A percentile compares a stretch with the other conserved stretches of the same genome.
Conservation (phyloP, 1,140 invertebrate species). For the Cherax destructor region DNA sequence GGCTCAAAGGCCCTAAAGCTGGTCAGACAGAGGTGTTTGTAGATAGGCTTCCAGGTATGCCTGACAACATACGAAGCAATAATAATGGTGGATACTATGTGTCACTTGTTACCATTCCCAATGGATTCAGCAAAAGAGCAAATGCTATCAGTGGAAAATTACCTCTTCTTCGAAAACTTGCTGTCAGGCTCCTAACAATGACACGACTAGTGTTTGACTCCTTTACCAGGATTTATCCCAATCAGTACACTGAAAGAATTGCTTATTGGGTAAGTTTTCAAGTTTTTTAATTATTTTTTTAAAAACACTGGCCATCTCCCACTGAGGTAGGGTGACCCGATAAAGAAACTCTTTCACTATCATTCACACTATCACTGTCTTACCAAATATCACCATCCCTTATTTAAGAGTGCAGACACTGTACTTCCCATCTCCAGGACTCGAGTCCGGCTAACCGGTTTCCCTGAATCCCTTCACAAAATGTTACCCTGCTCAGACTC, state of each 20-base stretch:
- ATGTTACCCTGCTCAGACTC: too few species aligned
- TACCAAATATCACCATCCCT: too few species aligned
- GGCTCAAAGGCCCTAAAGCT: slow-evolving; percentile 84
- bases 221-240: slow-evolving; percentile 23
- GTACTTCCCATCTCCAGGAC: too few species aligned
- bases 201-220: slow-evolving; percentile 25
- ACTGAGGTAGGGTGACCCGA: too few species aligned
- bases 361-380: too few species aligned
- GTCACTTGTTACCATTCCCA: slow-evolving; percentile 77
- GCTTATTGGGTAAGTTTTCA: slow-evolving; percentile 24
- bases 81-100: slow-evolving; percentile 83
- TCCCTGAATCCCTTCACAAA: too few species aligned
- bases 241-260: slow-evolving; percentile 19
- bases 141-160: slow-evolving; percentile 11
- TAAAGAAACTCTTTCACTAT: too few species aligned
- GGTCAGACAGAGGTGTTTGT: slow-evolving; percentile 85
- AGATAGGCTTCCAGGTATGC: slow-evolving; percentile 86
- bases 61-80: slow-evolving; percentile 86
- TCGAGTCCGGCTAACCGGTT: too few species aligned
- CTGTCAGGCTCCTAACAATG: not conserved
- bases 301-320: not conserved
- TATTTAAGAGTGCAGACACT: too few species aligned
- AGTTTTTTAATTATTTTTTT: not conserved
- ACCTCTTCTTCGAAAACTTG: slow-evolving; percentile 56
- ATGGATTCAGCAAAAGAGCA: slow-evolving; percentile 51